Conservation (phyloP, 2,888 invertebrate genomes). For the Athripsodes cinereus region DNA sequence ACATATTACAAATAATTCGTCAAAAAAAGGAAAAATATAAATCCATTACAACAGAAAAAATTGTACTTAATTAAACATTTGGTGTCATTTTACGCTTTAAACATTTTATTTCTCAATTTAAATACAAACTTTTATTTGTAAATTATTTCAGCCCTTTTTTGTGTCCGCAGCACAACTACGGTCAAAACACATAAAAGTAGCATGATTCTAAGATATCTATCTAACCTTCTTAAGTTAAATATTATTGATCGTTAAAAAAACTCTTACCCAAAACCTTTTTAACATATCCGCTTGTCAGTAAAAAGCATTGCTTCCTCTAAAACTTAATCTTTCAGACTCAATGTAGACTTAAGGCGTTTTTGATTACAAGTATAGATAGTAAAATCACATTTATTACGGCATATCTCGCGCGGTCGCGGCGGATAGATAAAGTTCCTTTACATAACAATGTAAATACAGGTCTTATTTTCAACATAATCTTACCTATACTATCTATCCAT, state of each 20-base stretch:
- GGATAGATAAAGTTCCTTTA: slow-evolving; percentile 6
- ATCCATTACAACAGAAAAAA: no score
- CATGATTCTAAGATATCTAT: no score
- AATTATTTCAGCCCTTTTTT: no score
- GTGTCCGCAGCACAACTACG: no score
- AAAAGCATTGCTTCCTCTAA: slow-evolving; percentile 10
- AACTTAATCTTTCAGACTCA: slow-evolving; percentile 10
- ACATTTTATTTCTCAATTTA: no score
- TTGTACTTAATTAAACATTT: no score
- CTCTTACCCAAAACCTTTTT: background rate
- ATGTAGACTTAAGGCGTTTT: slow-evolving; percentile 13
- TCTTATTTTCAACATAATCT: slow-evolving; percentile 5
- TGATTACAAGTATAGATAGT: slow-evolving; percentile 13
- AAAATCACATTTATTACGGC: slow-evolving; percentile 10
- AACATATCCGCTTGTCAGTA: slow-evolving; percentile 10
- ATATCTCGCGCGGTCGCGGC: slow-evolving; percentile 6
- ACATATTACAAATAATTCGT: no score
- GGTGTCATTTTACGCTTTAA: no score
- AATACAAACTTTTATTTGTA: no score
- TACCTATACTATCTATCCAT: background rate
- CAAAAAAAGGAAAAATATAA: no score
- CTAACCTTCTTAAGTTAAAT: no score
- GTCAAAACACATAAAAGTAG: background rate
- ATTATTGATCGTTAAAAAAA: background rate
- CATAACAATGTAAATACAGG: slow-evolving; percentile 8